Evolutionary conservation across 1,140 invertebrate genomes (phyloP).

Genomic region (Helicoverpa zea): DNA sequence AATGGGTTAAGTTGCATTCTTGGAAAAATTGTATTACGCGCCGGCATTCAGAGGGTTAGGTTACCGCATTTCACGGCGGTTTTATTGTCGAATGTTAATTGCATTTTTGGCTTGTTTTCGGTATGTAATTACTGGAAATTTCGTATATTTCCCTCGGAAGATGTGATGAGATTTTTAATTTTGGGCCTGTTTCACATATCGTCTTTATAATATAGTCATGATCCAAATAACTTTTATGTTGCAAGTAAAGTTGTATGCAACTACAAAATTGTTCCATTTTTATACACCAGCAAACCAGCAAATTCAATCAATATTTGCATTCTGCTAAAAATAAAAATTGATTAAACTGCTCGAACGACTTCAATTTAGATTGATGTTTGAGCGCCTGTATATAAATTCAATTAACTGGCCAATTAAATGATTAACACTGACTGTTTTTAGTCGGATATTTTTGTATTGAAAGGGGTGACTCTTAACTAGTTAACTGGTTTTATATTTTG

Average conservation of each 20-base stretch:
- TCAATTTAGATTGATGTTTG: conserved; percentile 43
- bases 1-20: conserved; percentile 42
- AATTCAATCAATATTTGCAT: conserved; percentile 19
- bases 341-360: conserved; percentile 17
- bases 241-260: neutral
- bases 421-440: conserved; percentile 14
- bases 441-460: conserved; percentile 14
- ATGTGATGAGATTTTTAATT: no score
- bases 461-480: neutral
- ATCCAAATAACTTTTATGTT: neutral
- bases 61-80: conserved; percentile 13
- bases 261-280: neutral
- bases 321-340: conserved; percentile 24
- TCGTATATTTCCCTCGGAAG: no score
- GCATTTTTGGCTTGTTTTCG: conserved; percentile 22
- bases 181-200: neutral
- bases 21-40: conserved; percentile 48
- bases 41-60: conserved; percentile 42
- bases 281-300: neutral
- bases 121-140: neutral
- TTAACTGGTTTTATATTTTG: neutral
- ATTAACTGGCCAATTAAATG: conserved; percentile 33
- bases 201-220: neutral
- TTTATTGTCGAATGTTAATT: conserved; percentile 33
- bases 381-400: conserved; percentile 32